Conservation (phyloP, 2,888 invertebrate species). For the Zeuzera pyrina region DNA sequence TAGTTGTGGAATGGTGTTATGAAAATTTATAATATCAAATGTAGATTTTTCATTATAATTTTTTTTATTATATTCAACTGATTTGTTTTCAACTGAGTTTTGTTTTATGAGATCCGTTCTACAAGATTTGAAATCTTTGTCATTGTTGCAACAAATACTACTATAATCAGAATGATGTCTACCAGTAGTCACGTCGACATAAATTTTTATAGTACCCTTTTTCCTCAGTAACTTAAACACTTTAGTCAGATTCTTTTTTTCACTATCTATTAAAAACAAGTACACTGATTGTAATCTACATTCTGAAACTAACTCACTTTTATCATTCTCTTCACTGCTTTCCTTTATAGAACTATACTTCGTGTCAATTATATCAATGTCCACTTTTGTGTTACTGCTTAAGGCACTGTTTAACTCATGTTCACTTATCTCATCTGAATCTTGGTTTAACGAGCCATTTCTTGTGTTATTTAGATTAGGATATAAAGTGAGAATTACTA, state of each 20-base stretch:
- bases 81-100: background rate
- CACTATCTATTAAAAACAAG: conserved; percentile 32
- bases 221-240: conserved; percentile 36
- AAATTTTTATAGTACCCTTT: conserved; percentile 40
- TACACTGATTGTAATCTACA: conserved; percentile 46
- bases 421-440: conserved; percentile 14
- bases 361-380: conserved; percentile 45
- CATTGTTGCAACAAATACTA: conserved; percentile 30
- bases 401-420: conserved; percentile 28
- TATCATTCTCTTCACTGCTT: conserved; percentile 15
- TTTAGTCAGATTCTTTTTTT: conserved; percentile 32
- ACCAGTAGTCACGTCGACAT: conserved; percentile 32
- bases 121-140: conserved; percentile 17
- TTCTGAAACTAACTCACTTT: conserved; percentile 15
- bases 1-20: conserved; percentile 31
- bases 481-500: conserved; percentile 44
- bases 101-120: conserved; percentile 10
- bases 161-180: conserved; percentile 28
- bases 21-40: too few relatives aligned
- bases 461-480: conserved; percentile 13
- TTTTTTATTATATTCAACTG: background rate
- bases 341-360: conserved; percentile 21
- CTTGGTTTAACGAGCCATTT: conserved; percentile 5
- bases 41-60: conserved; percentile 27
- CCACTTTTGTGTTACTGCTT: conserved; percentile 25